Conservation (phyloP, 2,113 vertebrate species). For the Neogobius melanostomus region DNA sequence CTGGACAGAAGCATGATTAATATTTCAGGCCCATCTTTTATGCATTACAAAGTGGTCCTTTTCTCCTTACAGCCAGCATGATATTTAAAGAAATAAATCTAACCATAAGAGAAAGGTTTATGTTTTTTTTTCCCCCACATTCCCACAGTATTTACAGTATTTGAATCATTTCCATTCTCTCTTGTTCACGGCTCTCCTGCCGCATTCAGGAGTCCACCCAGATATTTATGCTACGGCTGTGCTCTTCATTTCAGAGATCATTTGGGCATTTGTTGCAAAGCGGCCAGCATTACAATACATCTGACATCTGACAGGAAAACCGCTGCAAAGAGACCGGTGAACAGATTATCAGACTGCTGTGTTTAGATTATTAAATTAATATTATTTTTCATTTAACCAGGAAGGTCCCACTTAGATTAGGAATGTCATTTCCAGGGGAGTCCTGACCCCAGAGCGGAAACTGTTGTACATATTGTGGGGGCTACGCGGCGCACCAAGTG, state of each 20-base stretch:
- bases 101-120: not conserved
- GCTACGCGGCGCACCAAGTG: no score
- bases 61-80: conserved; percentile 1
- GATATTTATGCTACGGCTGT: conserved; percentile 28
- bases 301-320: no score
- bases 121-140: not conserved
- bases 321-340: no score
- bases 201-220: not conserved
- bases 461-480: no score
- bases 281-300: not conserved
- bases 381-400: no score
- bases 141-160: not conserved
- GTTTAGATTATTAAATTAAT: no score
- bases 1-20: conserved; percentile 6
- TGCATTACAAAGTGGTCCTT: conserved; percentile 3
- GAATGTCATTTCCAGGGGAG: no score
- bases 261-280: conserved; percentile 7
- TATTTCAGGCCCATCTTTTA: conserved; percentile 7
- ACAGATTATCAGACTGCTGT: no score
- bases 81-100: not conserved
- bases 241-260: conserved; percentile 10
- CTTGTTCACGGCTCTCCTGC: conserved; percentile 17
- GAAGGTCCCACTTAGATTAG: no score
- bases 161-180: conserved; percentile 5
- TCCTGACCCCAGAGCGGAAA: no score